Evolutionary conservation across 1,140 invertebrate species (phyloP).

Genomic region (Caerostris darwini): DNA sequence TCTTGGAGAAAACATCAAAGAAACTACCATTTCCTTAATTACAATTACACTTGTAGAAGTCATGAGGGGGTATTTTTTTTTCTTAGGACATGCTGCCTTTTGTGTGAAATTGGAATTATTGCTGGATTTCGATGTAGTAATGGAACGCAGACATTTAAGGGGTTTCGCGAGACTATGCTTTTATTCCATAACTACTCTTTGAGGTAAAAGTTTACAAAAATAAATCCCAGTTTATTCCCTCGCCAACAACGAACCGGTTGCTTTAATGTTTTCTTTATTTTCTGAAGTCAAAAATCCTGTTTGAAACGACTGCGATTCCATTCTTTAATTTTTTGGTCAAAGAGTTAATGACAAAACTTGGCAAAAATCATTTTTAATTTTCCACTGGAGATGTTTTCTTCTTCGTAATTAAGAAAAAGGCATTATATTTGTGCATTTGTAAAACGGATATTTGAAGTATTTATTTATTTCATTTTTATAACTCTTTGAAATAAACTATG

Average conservation of each 20-base stretch:
- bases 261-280: not conserved
- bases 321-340: not conserved
- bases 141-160: slow-evolving; percentile 49
- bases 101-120: slow-evolving; percentile 55
- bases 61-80: not conserved
- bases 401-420: not conserved
- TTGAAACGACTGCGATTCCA: not conserved
- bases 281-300: not conserved
- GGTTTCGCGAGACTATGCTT: not conserved
- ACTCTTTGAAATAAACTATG: not conserved
- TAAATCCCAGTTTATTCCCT: not conserved
- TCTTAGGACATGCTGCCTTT: not conserved
- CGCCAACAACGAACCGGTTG: not conserved
- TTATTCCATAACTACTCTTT: not conserved
- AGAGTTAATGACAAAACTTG: not conserved
- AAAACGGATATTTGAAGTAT: not conserved
- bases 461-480: not conserved
- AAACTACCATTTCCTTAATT: slow-evolving; percentile 58
- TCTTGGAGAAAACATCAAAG: not conserved
- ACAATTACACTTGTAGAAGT: slow-evolving; percentile 56
- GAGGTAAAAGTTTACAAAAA: slow-evolving; percentile 1
- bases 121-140: slow-evolving; percentile 17
- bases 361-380: not conserved
- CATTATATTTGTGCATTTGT: not conserved
- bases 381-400: not conserved